phyloP scores from a whole-genome alignment of 2,113 vertebrate species.

The Oostethus manadensis region DNA sequence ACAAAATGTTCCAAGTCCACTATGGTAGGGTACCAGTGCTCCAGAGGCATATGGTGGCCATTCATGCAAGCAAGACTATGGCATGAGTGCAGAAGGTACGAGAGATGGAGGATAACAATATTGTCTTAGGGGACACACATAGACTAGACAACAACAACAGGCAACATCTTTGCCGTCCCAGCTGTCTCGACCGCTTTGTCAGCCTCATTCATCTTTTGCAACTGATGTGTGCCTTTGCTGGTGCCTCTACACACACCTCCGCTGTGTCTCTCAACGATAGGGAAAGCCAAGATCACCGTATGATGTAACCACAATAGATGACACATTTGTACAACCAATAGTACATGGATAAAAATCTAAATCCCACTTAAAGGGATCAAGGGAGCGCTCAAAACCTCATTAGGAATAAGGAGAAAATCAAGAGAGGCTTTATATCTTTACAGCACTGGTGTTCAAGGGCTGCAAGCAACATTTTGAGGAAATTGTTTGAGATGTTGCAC shows the following conservation, averaged over 20 bases:
- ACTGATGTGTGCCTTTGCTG: constrained; percentile 13
- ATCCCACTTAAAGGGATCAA: constrained; percentile 25
- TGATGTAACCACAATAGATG: constrained; percentile 30
- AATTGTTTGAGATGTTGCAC: constrained; percentile 1
- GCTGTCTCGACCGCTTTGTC: constrained; percentile 26
- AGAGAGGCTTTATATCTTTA: constrained; percentile 9
- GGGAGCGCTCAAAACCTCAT: constrained; percentile 23
- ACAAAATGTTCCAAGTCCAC: too few species aligned
- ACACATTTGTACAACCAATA: constrained; percentile 26
- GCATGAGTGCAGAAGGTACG: not conserved
- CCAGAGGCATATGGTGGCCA: not conserved
- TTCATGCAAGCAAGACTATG: constrained; percentile 12
- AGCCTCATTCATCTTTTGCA: constrained; percentile 30
- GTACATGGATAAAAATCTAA: constrained; percentile 24
- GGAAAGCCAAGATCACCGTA: constrained; percentile 29
- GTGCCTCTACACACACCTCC: constrained; percentile 10
- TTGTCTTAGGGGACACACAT: constrained; percentile 22
- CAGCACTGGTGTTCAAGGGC: constrained; percentile 1
- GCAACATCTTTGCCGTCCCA: constrained; percentile 29
- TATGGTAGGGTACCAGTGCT: too few species aligned
- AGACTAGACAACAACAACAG: constrained; percentile 27
- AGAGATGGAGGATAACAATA: constrained; percentile 25
- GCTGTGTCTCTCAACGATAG: constrained; percentile 39
- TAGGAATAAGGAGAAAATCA: constrained; percentile 20
- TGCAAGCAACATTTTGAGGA: constrained; percentile 7